These are phyloP conservation scores for Vicugna pacos DNA, from an alignment of 2,113 vertebrate species.

Conservation along the genomic window DNA sequence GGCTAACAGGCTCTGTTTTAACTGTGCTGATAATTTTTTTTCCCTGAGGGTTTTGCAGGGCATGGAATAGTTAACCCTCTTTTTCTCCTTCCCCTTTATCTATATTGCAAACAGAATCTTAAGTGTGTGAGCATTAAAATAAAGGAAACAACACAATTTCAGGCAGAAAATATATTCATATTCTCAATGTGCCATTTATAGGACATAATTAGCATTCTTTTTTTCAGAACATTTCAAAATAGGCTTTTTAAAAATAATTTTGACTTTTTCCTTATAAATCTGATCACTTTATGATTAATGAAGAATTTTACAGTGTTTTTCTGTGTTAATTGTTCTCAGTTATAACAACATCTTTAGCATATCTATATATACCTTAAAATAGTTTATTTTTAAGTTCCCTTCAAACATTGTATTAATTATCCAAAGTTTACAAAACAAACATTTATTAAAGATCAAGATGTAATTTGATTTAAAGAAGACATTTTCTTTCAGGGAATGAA, in stretches of 20 bases:
- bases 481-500: conserved; percentile 30
- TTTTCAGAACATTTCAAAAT: conserved; percentile 40
- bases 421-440: background rate
- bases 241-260: conserved; percentile 35
- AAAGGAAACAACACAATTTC: background rate
- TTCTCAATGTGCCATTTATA: background rate
- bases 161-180: background rate
- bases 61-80: background rate
- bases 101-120: background rate
- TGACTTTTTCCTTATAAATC: conserved; percentile 22
- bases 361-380: background rate
- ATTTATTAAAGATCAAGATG: background rate
- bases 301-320: background rate
- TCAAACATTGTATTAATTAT: conserved; percentile 9
- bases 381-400: background rate
- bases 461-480: conserved; percentile 14
- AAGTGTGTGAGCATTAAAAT: background rate
- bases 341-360: background rate
- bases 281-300: background rate
- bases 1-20: conserved; percentile 40
- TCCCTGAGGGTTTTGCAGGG: background rate
- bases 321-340: background rate
- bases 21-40: background rate
- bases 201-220: background rate
- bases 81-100: background rate